phyloP scores from a whole-genome alignment of 2,797 vertebrate species.

The Gastrophryne carolinensis region DNA sequence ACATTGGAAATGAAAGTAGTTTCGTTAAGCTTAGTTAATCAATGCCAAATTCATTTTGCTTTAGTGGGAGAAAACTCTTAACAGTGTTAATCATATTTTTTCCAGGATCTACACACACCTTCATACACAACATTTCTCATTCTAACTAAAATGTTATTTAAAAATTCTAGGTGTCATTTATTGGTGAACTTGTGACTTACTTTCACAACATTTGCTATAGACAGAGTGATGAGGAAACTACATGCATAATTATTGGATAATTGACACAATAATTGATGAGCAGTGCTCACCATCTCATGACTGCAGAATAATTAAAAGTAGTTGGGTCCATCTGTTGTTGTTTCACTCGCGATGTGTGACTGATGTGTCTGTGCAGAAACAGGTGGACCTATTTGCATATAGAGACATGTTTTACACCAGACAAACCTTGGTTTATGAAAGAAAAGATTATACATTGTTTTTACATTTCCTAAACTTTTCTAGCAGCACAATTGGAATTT shows the following conservation, averaged over 20 bases:
- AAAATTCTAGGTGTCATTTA: not conserved
- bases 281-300: constrained; percentile 1
- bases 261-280: not conserved
- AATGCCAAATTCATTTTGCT: too few species aligned
- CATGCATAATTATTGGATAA: constrained; percentile 1
- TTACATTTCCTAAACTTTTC: too few species aligned
- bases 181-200: not conserved
- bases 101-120: too few species aligned
- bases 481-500: too few species aligned
- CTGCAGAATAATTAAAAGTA: not conserved
- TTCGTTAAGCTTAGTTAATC: too few species aligned
- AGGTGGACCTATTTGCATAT: constrained; percentile 20
- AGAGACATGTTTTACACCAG: not conserved
- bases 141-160: too few species aligned
- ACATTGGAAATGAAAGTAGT: too few species aligned
- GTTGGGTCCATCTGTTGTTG: constrained; percentile 23
- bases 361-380: constrained; percentile 22
- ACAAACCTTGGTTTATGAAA: not conserved
- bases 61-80: too few species aligned
- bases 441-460: too few species aligned
- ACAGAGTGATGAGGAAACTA: not conserved
- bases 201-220: not conserved
- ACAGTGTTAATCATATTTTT: too few species aligned
- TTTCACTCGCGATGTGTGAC: constrained; percentile 25
- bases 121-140: too few species aligned